Conservation (phyloP, 2,888 invertebrate species). For the Schizaphis graminum region DNA sequence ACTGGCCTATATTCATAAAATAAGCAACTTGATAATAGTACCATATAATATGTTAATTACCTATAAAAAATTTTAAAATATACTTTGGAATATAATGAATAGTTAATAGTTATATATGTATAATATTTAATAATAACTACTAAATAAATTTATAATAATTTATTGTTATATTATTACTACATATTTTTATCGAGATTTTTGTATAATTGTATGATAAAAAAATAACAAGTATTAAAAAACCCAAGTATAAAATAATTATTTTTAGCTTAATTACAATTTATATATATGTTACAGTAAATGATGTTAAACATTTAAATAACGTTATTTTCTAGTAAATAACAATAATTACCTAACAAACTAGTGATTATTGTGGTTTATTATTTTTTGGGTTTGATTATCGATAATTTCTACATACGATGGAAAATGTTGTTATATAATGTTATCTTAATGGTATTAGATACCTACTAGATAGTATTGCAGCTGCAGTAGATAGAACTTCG, state of each 20-base stretch:
- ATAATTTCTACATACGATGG: too few relatives aligned
- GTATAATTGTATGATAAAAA: background rate
- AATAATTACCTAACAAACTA: too few relatives aligned
- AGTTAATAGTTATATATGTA: background rate
- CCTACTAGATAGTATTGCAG: too few relatives aligned
- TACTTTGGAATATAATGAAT: background rate
- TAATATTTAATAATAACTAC: background rate
- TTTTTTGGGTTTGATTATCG: too few relatives aligned
- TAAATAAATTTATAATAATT: background rate
- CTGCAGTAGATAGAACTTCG: too few relatives aligned
- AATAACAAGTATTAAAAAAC: background rate
- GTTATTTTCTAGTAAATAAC: too few relatives aligned
- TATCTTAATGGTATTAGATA: too few relatives aligned
- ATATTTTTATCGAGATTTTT: too few relatives aligned
- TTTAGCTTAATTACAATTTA: background rate
- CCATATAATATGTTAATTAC: background rate
- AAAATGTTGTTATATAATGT: too few relatives aligned
- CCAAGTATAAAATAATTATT: background rate
- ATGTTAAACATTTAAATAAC: too few relatives aligned
- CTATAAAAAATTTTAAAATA: background rate
- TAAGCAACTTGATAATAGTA: background rate
- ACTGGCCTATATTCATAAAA: background rate
- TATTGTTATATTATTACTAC: background rate
- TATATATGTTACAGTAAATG: too few relatives aligned
- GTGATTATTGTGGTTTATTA: too few relatives aligned